Conservation (phyloP, 1,140 invertebrate genomes). For the Radopholus similis region DNA sequence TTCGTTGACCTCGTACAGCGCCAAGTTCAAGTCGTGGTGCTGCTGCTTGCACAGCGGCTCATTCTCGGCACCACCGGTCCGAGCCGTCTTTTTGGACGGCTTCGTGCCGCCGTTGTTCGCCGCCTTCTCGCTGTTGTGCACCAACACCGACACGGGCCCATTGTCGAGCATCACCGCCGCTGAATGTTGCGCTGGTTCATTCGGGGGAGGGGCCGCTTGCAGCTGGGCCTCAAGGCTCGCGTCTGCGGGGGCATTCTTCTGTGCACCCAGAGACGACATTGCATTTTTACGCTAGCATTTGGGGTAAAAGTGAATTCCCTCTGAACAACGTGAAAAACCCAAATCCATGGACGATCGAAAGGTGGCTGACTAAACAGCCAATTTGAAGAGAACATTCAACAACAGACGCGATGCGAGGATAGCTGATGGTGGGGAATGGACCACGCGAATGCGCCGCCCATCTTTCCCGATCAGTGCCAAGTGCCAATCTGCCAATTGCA, state of each 20-base stretch:
- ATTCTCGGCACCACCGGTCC: not conserved
- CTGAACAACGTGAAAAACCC: no score
- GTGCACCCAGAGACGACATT: not conserved
- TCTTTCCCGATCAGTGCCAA: no score
- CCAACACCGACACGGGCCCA: not conserved
- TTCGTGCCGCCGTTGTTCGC: not conserved
- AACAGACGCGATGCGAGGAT: no score
- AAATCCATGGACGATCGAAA: no score
- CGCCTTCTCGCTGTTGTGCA: not conserved
- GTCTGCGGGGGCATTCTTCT: not conserved
- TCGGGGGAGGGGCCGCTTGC: not conserved
- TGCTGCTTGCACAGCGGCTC: conserved; percentile 21
- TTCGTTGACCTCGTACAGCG: conserved; percentile 21
- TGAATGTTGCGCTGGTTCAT: not conserved
- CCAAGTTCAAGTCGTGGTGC: conserved; percentile 14
- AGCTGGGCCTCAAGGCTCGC: not conserved
- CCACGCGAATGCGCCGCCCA: no score
- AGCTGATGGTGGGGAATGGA: no score
- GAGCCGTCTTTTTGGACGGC: not conserved
- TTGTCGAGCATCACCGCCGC: not conserved
- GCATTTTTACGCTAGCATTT: not conserved
- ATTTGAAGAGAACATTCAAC: no score
- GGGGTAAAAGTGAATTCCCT: not conserved
- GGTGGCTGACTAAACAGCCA: no score
- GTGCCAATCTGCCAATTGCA: no score